Conservation (phyloP, 2,113 vertebrate genomes). For the Oreochromis tanganicae region DNA sequence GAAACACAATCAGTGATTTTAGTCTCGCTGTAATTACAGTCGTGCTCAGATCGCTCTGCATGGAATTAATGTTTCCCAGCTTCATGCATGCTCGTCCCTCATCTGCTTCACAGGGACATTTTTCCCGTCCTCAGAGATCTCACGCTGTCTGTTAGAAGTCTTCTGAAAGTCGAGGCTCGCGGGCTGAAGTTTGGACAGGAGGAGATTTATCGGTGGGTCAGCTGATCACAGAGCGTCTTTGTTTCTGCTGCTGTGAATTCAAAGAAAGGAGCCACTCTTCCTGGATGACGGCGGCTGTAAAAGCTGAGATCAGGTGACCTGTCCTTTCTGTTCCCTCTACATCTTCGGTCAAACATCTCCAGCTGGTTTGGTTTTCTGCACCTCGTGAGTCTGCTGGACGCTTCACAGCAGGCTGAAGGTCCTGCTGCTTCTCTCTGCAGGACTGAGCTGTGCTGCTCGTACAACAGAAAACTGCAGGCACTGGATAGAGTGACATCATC, state of each 20-base stretch:
- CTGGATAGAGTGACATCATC: neutral
- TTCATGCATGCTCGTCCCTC: neutral
- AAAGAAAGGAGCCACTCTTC: neutral
- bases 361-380: neutral
- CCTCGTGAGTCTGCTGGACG: neutral
- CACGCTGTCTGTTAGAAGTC: neutral
- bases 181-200: neutral
- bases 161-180: neutral
- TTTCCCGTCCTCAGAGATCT: neutral
- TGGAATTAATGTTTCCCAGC: neutral
- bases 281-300: neutral
- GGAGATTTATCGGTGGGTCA: neutral
- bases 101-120: neutral
- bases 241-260: neutral
- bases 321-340: neutral
- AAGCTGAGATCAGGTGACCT: neutral
- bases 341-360: neutral
- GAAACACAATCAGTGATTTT: neutral
- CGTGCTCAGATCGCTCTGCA: neutral
- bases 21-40: neutral
- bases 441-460: neutral
- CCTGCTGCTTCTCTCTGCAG: neutral
- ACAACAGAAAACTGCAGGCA: accelerated
- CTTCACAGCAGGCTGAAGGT: neutral
- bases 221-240: neutral